These are phyloP conservation scores for Melinaea marsaeus DNA, from an alignment of 2,888 invertebrate species.

Conservation along the genomic window DNA sequence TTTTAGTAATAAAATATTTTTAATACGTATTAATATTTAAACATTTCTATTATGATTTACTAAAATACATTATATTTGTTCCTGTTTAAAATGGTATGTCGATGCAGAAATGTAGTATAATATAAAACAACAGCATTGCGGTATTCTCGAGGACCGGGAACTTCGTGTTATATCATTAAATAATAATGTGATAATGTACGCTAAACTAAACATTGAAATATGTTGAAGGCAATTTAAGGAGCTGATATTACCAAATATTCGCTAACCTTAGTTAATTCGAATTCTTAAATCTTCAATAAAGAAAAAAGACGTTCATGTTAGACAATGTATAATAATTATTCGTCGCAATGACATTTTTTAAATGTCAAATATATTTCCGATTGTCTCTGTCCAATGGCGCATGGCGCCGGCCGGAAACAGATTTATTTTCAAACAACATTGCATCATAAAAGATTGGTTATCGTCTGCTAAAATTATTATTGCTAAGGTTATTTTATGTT, in stretches of 20 bases:
- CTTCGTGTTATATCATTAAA: background rate
- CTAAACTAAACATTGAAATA: too few species aligned
- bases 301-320: background rate
- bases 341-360: conserved; percentile 19
- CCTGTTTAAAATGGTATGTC: background rate
- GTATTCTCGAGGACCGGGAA: conserved; percentile 12
- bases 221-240: too few species aligned
- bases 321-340: background rate
- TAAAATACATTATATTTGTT: background rate
- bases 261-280: too few species aligned
- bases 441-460: conserved; percentile 15
- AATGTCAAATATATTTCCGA: conserved; percentile 42
- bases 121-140: conserved; percentile 27
- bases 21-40: too few species aligned
- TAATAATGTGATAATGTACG: background rate
- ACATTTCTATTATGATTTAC: background rate
- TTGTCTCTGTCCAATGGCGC: conserved; percentile 60
- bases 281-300: too few species aligned
- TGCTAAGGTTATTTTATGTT: background rate
- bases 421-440: conserved; percentile 23
- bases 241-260: too few species aligned
- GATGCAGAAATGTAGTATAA: conserved; percentile 21
- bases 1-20: too few species aligned
- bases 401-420: conserved; percentile 56
- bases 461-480: background rate